Conservation (phyloP, 1,140 invertebrate genomes). For the Globodera rostochiensis region DNA sequence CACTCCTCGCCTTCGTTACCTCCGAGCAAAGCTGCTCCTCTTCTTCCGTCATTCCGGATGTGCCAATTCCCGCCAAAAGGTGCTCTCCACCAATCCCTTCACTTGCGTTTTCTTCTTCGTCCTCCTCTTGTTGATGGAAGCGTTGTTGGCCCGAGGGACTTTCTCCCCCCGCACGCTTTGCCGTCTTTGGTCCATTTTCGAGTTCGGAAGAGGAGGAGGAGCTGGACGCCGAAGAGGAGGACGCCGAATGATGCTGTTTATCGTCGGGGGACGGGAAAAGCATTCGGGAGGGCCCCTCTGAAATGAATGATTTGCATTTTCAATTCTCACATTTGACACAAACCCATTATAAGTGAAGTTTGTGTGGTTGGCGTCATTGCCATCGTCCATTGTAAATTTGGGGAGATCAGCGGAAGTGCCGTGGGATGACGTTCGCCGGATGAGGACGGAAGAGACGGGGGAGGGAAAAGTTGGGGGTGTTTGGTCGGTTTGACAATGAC, state of each 20-base stretch:
- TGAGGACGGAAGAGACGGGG: not conserved
- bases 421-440: not conserved
- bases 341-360: not conserved
- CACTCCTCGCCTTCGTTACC: constrained; percentile 26
- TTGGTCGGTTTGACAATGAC: not conserved
- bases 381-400: not conserved
- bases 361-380: not conserved
- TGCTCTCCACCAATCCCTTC: not conserved
- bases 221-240: not conserved
- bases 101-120: constrained; percentile 11
- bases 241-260: not conserved
- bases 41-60: constrained; percentile 24
- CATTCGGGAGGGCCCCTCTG: not conserved
- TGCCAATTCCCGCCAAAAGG: constrained; percentile 4
- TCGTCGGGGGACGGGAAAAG: constrained; percentile 5
- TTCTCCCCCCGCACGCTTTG: not conserved
- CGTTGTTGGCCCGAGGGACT: not conserved
- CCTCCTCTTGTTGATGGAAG: not conserved
- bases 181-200: not conserved
- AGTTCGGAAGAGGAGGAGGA: constrained; percentile 2
- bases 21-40: constrained; percentile 24
- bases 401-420: not conserved
- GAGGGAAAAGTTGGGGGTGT: not conserved
- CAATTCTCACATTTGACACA: not conserved
- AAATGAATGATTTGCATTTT: not conserved